Evolutionary conservation across 2,113 vertebrate species (phyloP).

Genomic region (Tichodroma muraria): DNA sequence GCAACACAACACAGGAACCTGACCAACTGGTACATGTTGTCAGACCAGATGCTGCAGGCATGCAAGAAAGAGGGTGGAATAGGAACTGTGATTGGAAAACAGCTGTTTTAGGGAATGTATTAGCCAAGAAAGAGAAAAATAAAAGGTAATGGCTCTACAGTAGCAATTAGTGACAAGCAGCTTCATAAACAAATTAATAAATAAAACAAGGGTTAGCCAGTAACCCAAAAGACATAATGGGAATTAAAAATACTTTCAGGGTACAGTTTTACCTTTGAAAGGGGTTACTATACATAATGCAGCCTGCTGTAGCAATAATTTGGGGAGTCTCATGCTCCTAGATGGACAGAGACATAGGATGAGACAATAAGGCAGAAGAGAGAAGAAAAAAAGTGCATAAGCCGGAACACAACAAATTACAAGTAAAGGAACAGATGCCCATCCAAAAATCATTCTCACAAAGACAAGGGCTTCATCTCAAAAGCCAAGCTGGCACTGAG

Average conservation of each 20-base stretch:
- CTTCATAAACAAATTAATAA: not conserved
- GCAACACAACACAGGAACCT: not conserved
- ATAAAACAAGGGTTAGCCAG: not conserved
- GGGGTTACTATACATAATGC: not conserved
- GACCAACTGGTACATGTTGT: not conserved
- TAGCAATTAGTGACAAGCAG: not conserved
- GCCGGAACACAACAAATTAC: not conserved
- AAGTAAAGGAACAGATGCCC: not conserved
- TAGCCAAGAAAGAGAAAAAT: not conserved
- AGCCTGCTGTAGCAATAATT: not conserved
- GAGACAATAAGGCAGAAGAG: not conserved
- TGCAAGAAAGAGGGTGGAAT: not conserved
- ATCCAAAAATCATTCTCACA: not conserved
- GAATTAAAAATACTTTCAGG: not conserved
- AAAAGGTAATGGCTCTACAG: not conserved
- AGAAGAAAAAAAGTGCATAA: not conserved
- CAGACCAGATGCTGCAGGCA: not conserved
- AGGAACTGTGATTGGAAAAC: not conserved
- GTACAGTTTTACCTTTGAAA: not conserved
- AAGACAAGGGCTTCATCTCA: not conserved
- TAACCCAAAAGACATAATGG: not conserved
- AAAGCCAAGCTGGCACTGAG: not conserved
- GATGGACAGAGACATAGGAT: not conserved
- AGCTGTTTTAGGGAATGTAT: not conserved
- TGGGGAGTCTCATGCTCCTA: not conserved